Evolutionary conservation across 2,797 vertebrate species (phyloP).

Genomic region (Oryzias sinensis): DNA sequence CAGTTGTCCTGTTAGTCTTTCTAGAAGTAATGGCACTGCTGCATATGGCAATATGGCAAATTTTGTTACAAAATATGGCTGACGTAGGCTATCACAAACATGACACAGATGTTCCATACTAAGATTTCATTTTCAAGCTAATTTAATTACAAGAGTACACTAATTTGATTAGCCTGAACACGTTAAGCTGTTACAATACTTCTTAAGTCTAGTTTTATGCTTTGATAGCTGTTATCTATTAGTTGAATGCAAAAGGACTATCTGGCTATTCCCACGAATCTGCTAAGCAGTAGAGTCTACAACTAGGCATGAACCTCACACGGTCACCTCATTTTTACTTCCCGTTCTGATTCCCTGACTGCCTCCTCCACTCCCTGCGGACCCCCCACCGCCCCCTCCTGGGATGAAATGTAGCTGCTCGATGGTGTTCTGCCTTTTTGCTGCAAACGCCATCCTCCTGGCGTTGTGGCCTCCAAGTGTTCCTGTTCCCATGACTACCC

Average conservation of each 20-base stretch:
- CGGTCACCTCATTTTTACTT: constrained; percentile 93
- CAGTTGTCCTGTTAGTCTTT: constrained; percentile 54
- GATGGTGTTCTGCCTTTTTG: constrained; percentile 90
- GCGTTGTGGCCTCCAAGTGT: constrained; percentile 81
- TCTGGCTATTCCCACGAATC: constrained; percentile 35
- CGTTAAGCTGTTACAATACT: constrained; percentile 54
- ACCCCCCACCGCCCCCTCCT: constrained; percentile 80
- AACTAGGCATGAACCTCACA: constrained; percentile 74
- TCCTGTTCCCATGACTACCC: constrained; percentile 83
- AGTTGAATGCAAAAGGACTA: constrained; percentile 61
- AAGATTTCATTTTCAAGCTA: constrained; percentile 60
- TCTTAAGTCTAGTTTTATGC: constrained; percentile 57
- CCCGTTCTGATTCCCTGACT: constrained; percentile 89
- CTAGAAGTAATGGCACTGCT: constrained; percentile 73
- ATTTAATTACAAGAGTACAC: constrained; percentile 66
- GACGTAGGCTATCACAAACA: constrained; percentile 73
- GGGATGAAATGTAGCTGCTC: constrained; percentile 95
- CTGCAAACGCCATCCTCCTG: constrained; percentile 86
- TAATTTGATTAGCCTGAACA: constrained; percentile 67
- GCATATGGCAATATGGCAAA: constrained; percentile 77
- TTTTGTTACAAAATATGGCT: constrained; percentile 80
- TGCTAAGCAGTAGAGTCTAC: constrained; percentile 48
- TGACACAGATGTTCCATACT: constrained; percentile 55
- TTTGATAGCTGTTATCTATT: constrained; percentile 49
- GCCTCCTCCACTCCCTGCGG: constrained; percentile 75